These are phyloP conservation scores for Drosophila leontia DNA, from an alignment of 1,140 invertebrate genomes.

Conservation along the genomic window DNA sequence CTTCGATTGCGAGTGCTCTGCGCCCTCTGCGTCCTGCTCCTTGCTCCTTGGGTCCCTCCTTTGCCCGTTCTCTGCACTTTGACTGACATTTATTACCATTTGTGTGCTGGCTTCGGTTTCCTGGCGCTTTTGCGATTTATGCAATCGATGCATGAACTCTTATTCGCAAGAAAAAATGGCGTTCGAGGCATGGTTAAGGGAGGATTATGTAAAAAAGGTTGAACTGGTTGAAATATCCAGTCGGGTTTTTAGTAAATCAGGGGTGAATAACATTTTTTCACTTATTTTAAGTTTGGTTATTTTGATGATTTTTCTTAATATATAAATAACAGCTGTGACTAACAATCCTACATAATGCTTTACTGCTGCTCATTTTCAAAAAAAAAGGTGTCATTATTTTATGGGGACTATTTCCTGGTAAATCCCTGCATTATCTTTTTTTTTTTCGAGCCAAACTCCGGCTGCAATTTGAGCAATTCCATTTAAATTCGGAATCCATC, in stretches of 20 bases:
- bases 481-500: conserved; percentile 37
- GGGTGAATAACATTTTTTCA: not conserved
- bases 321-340: conserved; percentile 5
- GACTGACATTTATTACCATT: conserved; percentile 79
- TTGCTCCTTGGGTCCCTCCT: conserved; percentile 8
- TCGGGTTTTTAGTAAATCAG: not conserved
- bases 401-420: conserved; percentile 27
- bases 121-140: conserved; percentile 72
- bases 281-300: too few relatives aligned
- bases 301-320: too few relatives aligned
- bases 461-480: conserved; percentile 61
- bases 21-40: conserved; percentile 13
- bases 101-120: conserved; percentile 60
- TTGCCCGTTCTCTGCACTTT: conserved; percentile 41
- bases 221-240: conserved; percentile 4
- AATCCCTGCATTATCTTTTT: conserved; percentile 19
- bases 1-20: conserved; percentile 47
- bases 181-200: conserved; percentile 20
- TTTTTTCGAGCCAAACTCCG: conserved; percentile 23
- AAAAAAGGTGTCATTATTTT: conserved; percentile 8
- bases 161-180: conserved; percentile 47
- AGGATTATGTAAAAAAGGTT: conserved; percentile 21
- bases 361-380: not conserved
- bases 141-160: conserved; percentile 40
- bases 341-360: not conserved